A percentile compares a stretch with the other conserved stretches of the same genome.
phyloP scores from a whole-genome alignment of 2,888 invertebrate genomes.

The Polyommatus iphigenia region DNA sequence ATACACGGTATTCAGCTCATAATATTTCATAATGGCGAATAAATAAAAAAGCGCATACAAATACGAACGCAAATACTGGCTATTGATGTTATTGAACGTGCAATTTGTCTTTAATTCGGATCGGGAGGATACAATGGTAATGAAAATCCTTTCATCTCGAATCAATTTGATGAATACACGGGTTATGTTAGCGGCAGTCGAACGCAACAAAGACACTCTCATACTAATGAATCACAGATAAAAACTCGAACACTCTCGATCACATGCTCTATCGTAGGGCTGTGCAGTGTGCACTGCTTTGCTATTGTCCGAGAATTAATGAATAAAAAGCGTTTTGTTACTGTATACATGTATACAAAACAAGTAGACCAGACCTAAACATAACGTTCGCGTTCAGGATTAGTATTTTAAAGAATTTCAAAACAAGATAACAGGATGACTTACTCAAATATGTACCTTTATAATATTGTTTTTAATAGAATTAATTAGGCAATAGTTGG shows the following conservation, averaged over 20 bases:
- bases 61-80: conserved; percentile 43
- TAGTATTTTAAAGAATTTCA: not conserved
- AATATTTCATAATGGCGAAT: conserved; percentile 28
- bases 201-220: conserved; percentile 73
- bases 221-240: conserved; percentile 78
- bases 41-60: conserved; percentile 43
- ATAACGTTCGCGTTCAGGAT: not conserved
- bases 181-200: conserved; percentile 52
- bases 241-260: conserved; percentile 76
- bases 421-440: too few species aligned
- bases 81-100: conserved; percentile 48
- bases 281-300: conserved; percentile 48
- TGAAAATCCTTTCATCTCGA: conserved; percentile 60
- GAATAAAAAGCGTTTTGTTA: not conserved
- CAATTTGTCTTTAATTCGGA: conserved; percentile 52
- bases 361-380: not conserved
- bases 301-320: not conserved
- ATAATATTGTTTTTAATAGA: not conserved
- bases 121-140: conserved; percentile 47
- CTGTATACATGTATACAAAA: not conserved
- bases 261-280: conserved; percentile 62
- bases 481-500: too few species aligned
- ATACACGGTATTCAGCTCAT: conserved; percentile 11
- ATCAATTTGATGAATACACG: conserved; percentile 64
- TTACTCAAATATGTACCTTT: not conserved